Evolutionary conservation across 2,888 invertebrate genomes (phyloP), one percentile per base, ranked within the genome.

Genomic region (Hirtodrosophila confusa): DNA sequence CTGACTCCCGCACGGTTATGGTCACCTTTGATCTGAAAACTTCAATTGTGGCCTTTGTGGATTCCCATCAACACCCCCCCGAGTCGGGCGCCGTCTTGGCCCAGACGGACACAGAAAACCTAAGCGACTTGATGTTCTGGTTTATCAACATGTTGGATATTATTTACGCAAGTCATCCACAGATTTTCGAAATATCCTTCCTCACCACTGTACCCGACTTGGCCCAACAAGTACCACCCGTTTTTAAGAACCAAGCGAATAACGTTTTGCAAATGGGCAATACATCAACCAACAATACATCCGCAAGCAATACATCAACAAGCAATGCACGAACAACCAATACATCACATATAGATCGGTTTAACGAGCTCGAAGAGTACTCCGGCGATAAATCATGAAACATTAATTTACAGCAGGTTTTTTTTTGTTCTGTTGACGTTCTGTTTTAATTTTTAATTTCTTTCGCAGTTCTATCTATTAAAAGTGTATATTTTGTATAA

Each of bases 171-270:
- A 89, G 89, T 40, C 77, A 79, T 3, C 89, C 89, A 0, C 37
- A 64, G 0, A 66, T 89, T 6, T 84, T 71, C 33, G 89, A 89
- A 50, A 69, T 89, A n/a, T 83, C 89, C 0, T 89, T 89, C 45
- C 65, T 89, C 0, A 78, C 73, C 31, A 56, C 71, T 0, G 50
- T 75, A 47, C 71, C 64, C 3, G 47, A 69, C 0, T 51, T 73
- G 31, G 51, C 66, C 5, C 27, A 54, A 8, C 73, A 66, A 0
- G 75, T 80, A 10, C 68, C 73, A 7, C 75, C 80, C 0, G 60
- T 73, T 9, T 40, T 80, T 4, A 44, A 63, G 0, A 47, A 62
- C 11, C 51, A 57, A 5, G 67, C 76, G 0, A 71, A 65, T 1
- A 54, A 55, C 0, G 24, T 61, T 2, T 17, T 17, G 2, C 17